A percentile compares a stretch with the other conserved stretches of the same genome.
These are phyloP conservation scores for Caerostris darwini DNA, from an alignment of 1,140 invertebrate species.

Conservation along the genomic window DNA sequence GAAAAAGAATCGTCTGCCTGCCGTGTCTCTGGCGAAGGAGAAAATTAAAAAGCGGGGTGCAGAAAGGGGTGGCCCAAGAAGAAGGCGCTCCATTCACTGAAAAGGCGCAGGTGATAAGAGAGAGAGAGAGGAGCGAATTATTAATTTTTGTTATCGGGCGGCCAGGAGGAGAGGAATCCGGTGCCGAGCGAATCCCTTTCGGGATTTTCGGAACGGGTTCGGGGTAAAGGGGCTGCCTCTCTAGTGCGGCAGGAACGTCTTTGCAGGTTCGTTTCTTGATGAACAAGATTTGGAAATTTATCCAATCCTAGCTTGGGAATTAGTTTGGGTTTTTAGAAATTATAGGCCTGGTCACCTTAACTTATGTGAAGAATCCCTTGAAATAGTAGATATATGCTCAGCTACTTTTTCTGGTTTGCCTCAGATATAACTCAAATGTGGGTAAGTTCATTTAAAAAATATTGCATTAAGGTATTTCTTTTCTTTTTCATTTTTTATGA, in stretches of 20 bases:
- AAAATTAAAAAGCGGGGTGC: conserved; percentile 12
- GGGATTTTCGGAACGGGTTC: conserved; percentile 1
- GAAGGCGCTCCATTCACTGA: not conserved
- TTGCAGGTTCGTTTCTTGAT: not conserved
- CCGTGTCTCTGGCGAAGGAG: conserved; percentile 9
- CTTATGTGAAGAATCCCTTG: too few relatives aligned
- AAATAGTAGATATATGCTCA: too few relatives aligned
- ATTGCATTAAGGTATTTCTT: too few relatives aligned
- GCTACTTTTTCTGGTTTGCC: too few relatives aligned
- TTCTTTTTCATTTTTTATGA: too few relatives aligned
- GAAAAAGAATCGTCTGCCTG: conserved; percentile 15
- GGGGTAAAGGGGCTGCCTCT: not conserved
- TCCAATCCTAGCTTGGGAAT: too few relatives aligned
- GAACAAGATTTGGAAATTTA: too few relatives aligned
- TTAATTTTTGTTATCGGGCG: conserved; percentile 39
- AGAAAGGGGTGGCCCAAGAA: not conserved
- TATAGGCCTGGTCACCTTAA: too few relatives aligned
- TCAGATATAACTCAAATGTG: too few relatives aligned
- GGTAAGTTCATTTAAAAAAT: too few relatives aligned
- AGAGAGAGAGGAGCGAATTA: not conserved
- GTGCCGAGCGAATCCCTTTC: not conserved
- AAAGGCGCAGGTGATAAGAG: not conserved
- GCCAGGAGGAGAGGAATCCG: not conserved
- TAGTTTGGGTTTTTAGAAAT: too few relatives aligned
- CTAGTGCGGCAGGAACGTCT: not conserved